Percentiles rank a stretch among this genome's conserved stretches.
These are phyloP conservation scores for Perccottus glenii DNA, from an alignment of 2,113 vertebrate species.

Conservation along the genomic window DNA sequence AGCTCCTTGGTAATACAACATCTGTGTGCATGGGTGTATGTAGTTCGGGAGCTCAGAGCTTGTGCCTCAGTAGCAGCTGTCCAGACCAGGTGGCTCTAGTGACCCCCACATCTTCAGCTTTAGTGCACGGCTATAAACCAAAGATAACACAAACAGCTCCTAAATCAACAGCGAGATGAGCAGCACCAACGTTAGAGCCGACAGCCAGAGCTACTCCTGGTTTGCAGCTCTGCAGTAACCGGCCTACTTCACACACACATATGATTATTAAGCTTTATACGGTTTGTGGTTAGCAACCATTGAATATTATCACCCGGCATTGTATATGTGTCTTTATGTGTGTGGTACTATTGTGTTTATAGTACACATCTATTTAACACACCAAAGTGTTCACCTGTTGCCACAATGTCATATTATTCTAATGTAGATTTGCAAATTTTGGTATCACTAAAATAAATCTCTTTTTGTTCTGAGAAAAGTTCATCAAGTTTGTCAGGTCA, in stretches of 20 bases:
- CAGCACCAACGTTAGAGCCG: constrained; percentile 50
- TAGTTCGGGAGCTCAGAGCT: constrained; percentile 51
- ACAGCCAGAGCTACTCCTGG: constrained; percentile 57
- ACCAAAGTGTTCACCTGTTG: constrained; percentile 2
- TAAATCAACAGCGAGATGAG: constrained; percentile 71
- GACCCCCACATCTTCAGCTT: constrained; percentile 59
- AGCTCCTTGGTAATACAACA: not conserved
- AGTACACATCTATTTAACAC: no score
- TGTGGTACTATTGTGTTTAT: not conserved
- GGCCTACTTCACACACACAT: constrained; percentile 2
- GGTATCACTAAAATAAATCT: no score
- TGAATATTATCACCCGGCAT: no score
- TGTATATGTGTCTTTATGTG: not conserved
- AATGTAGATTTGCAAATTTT: no score
- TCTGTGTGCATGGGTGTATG: constrained; percentile 35
- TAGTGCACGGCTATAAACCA: constrained; percentile 70
- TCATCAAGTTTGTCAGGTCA: constrained; percentile 41
- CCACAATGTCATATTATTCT: not conserved
- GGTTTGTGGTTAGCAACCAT: no score
- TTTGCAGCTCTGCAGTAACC: constrained; percentile 44
- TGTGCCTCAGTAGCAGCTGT: constrained; percentile 70
- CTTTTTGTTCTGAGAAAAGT: not conserved
- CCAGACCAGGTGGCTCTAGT: constrained; percentile 65
- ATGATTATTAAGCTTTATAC: no score
- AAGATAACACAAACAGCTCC: constrained; percentile 70